Percentiles rank a stretch among this genome's conserved stretches.
phyloP scores from a whole-genome alignment of 2,888 invertebrate genomes.

The Periphyllus acericola region DNA sequence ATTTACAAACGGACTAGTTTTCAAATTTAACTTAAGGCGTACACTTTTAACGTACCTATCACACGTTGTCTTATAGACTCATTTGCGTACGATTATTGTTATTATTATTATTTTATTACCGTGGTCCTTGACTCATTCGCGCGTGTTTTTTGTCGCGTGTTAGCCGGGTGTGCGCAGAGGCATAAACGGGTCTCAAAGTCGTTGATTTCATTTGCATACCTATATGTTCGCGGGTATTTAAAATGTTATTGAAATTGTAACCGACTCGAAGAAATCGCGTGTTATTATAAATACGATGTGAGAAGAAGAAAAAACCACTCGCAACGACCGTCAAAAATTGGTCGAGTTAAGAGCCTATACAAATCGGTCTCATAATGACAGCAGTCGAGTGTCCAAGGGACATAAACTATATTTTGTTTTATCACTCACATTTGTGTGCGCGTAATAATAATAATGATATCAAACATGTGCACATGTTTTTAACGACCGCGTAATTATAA shows the following conservation, averaged over 20 bases:
- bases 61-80: background rate
- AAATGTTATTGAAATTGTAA: too few species aligned
- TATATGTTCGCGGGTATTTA: too few species aligned
- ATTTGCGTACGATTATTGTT: background rate
- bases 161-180: background rate
- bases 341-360: background rate
- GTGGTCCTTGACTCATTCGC: slow-evolving; percentile 4
- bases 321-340: background rate
- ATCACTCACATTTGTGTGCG: too few species aligned
- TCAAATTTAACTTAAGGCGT: background rate
- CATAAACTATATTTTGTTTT: too few species aligned
- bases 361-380: background rate
- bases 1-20: background rate
- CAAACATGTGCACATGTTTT: too few species aligned
- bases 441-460: too few species aligned
- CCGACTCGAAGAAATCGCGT: too few species aligned
- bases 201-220: background rate
- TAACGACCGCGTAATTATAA: too few species aligned
- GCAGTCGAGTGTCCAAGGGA: too few species aligned
- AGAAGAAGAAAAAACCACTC: too few species aligned
- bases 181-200: background rate
- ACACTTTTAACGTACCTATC: background rate
- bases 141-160: background rate
- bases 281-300: too few species aligned
- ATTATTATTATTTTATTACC: background rate